A percentile compares a stretch with the other conserved stretches of the same genome.
These are phyloP conservation scores for Eubasilissa regina DNA, from an alignment of 1,140 invertebrate species.

Conservation along the genomic window DNA sequence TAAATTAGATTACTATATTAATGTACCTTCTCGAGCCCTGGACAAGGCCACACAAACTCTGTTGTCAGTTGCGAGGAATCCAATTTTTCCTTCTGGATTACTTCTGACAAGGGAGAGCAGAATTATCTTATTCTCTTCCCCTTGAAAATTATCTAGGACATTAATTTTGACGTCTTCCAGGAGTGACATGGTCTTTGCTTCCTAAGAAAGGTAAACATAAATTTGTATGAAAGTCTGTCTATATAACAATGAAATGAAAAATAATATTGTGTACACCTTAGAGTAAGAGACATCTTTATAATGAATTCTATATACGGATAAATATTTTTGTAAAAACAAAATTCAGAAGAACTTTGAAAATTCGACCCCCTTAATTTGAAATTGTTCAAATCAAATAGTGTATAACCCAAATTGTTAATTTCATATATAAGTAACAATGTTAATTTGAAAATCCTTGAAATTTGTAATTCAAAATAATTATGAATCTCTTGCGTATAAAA, in stretches of 20 bases:
- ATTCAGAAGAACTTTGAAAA: too few species aligned
- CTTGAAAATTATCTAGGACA: slow-evolving; percentile 88
- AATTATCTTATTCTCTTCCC: slow-evolving; percentile 89
- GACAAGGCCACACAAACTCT: slow-evolving; percentile 89
- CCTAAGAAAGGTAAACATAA: background rate
- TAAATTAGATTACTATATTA: background rate
- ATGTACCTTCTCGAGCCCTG: slow-evolving; percentile 80
- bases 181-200: slow-evolving; percentile 12
- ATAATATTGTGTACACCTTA: too few species aligned
- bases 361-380: too few species aligned
- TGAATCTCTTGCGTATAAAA: too few species aligned
- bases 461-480: too few species aligned
- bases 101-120: slow-evolving; percentile 87
- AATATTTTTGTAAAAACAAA: background rate
- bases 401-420: too few species aligned
- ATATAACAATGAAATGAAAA: too few species aligned
- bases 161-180: slow-evolving; percentile 73
- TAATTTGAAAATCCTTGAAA: too few species aligned
- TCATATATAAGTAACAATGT: too few species aligned
- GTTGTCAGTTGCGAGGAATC: slow-evolving; percentile 84
- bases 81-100: slow-evolving; percentile 78
- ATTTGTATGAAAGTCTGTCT: too few species aligned
- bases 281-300: background rate
- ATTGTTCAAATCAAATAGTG: too few species aligned
- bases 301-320: background rate